Percentiles rank a stretch among this genome's conserved stretches.
These are phyloP conservation scores for Anhinga anhinga DNA, from an alignment of 2,113 vertebrate species.

Conservation along the genomic window DNA sequence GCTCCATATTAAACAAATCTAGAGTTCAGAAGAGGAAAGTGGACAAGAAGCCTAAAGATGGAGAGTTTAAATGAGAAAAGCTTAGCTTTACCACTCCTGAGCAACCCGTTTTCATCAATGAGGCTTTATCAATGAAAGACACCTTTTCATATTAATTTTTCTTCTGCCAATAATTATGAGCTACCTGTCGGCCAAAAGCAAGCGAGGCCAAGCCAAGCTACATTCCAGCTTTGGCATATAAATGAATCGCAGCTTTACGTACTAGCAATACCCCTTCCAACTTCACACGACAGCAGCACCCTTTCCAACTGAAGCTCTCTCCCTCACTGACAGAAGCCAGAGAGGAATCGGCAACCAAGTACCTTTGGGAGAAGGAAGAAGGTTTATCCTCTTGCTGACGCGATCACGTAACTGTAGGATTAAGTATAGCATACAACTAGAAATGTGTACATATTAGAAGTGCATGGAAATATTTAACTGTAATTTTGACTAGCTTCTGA, in stretches of 20 bases:
- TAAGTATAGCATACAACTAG: neutral
- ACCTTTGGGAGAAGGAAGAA: neutral
- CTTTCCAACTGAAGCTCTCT: neutral
- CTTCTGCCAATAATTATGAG: neutral
- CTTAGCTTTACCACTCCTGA: neutral
- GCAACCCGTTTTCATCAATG: neutral
- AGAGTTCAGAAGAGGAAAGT: neutral
- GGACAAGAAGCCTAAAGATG: neutral
- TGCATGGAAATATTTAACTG: neutral
- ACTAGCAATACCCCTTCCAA: neutral
- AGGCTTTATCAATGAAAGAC: neutral
- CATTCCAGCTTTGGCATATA: neutral
- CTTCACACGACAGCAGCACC: neutral
- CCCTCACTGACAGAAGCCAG: neutral
- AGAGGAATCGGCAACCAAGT: rapidly evolving
- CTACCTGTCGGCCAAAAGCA: neutral
- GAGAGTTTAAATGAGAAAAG: neutral
- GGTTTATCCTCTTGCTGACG: neutral
- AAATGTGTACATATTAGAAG: neutral
- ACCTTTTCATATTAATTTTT: neutral
- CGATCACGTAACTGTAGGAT: neutral
- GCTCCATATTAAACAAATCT: neutral
- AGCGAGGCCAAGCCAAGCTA: neutral
- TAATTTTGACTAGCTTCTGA: neutral
- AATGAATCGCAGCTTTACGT: neutral